Conservation (phyloP, 92 coral and sea anemone genomes). For the Paramuricea clavata region DNA sequence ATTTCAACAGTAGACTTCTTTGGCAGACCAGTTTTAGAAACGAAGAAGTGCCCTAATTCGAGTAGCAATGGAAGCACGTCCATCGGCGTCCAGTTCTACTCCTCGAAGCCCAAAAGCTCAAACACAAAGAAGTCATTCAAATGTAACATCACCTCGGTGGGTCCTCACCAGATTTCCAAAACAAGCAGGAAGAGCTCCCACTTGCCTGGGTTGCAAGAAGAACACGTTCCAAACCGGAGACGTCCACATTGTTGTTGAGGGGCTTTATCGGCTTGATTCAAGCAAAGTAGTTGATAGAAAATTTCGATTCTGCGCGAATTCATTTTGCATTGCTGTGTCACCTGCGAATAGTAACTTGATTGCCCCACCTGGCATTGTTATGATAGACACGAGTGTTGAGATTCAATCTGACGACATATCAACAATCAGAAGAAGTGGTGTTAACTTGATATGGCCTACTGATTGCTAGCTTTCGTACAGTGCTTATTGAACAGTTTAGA, state of each 20-base stretch:
- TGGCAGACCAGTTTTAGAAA: neutral
- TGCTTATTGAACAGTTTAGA: neutral
- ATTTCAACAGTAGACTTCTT: neutral
- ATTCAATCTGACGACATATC: neutral
- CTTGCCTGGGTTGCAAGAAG: neutral
- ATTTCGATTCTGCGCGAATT: neutral
- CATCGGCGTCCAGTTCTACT: neutral
- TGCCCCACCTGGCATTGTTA: neutral
- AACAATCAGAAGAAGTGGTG: neutral
- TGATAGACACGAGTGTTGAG: neutral
- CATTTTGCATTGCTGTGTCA: neutral
- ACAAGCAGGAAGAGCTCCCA: neutral
- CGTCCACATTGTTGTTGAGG: neutral
- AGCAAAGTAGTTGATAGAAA: neutral
- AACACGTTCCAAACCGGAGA: neutral
- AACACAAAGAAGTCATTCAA: neutral
- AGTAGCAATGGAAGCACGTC: neutral
- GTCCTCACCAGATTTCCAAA: neutral
- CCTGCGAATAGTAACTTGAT: neutral
- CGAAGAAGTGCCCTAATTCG: neutral
- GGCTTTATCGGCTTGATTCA: neutral
- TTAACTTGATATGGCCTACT: neutral
- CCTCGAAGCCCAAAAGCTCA: neutral
- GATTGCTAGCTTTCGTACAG: neutral
- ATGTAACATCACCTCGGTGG: neutral